Evolutionary conservation across 2,797 vertebrate genomes (phyloP).

Genomic region (Etheostoma nigrum): DNA sequence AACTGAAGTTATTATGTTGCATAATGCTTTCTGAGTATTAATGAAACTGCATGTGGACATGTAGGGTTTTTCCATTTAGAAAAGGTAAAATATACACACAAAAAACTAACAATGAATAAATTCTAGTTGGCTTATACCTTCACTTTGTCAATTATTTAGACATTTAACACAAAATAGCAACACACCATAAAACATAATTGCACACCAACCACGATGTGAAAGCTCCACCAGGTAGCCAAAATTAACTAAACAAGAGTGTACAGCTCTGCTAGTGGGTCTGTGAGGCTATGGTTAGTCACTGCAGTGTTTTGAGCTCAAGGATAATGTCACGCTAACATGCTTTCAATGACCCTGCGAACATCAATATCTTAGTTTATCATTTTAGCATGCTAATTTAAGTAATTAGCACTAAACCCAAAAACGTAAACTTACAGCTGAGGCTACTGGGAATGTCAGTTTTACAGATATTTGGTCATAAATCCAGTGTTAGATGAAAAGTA

Average conservation of each 20-base stretch:
- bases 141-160: neutral
- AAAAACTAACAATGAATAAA: neutral
- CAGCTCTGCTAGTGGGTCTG: too few species aligned
- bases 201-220: too few species aligned
- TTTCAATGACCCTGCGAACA: neutral
- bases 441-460: neutral
- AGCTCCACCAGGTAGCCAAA: too few species aligned
- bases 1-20: slow-evolving; percentile 16
- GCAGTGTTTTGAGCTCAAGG: too few species aligned
- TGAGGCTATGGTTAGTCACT: too few species aligned
- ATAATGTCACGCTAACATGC: too few species aligned
- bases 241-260: too few species aligned
- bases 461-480: neutral
- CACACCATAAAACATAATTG: neutral
- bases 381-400: neutral
- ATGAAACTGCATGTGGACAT: neutral
- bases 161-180: neutral
- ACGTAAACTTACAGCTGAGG: too few species aligned
- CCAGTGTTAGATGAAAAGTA: neutral
- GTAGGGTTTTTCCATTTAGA: neutral
- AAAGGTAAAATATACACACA: neutral
- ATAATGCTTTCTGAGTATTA: slow-evolving; percentile 20
- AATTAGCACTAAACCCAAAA: neutral
- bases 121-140: neutral
- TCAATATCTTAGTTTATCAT: neutral